A percentile compares a stretch with the other conserved stretches of the same genome.
phyloP scores from a whole-genome alignment of 2,888 invertebrate species.

The Dorcus hopei region DNA sequence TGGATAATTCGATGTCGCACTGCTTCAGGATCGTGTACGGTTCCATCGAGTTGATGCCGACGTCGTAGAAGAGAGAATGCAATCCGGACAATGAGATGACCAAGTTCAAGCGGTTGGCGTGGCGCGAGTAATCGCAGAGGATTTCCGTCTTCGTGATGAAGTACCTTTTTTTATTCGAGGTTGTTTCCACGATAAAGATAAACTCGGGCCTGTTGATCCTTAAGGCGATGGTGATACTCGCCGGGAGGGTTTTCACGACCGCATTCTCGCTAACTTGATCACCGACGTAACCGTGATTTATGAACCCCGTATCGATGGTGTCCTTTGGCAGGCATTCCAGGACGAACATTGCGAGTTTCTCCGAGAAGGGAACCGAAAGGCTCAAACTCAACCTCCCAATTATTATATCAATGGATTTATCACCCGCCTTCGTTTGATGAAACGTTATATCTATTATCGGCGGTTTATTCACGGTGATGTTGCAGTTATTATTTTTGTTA shows the following conservation, averaged over 20 bases:
- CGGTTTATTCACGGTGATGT: slow-evolving; percentile 60
- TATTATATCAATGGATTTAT: slow-evolving; percentile 64
- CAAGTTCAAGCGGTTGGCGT: slow-evolving; percentile 62
- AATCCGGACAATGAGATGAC: slow-evolving; percentile 61
- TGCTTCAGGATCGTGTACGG: slow-evolving; percentile 64
- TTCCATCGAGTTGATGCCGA: slow-evolving; percentile 39
- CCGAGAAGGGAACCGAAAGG: slow-evolving; percentile 69
- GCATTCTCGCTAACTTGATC: slow-evolving; percentile 46
- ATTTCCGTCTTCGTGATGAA: slow-evolving; percentile 66
- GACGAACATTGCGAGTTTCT: slow-evolving; percentile 47
- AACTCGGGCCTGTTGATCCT: slow-evolving; percentile 76
- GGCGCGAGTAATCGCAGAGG: slow-evolving; percentile 66
- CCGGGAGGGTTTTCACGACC: slow-evolving; percentile 18
- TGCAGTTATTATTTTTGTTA: slow-evolving; percentile 54
- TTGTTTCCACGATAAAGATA: slow-evolving; percentile 68
- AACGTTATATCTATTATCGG: slow-evolving; percentile 70
- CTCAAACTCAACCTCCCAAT: slow-evolving; percentile 71
- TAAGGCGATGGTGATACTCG: slow-evolving; percentile 65
- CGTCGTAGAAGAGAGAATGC: slow-evolving; percentile 51
- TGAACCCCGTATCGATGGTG: slow-evolving; percentile 62
- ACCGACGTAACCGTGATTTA: slow-evolving; percentile 70
- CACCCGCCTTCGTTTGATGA: slow-evolving; percentile 60
- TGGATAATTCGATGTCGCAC: slow-evolving; percentile 68
- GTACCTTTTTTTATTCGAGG: slow-evolving; percentile 52
- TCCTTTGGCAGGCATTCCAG: slow-evolving; percentile 53